Conservation (phyloP, 2,888 invertebrate genomes). For the Lepidochrysops patricia region DNA sequence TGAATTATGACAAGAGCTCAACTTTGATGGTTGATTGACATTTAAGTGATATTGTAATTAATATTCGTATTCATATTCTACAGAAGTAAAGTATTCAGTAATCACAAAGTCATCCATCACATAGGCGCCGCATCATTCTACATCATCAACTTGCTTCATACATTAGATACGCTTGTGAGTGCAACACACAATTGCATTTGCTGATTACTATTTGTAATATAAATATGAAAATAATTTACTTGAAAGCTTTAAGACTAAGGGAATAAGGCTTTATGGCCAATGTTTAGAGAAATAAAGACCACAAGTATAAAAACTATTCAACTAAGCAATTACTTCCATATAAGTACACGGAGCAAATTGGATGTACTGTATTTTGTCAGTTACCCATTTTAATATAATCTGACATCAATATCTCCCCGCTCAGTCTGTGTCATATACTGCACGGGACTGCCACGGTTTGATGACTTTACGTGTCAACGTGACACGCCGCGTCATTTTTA, state of each 20-base stretch:
- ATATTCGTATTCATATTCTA: neutral
- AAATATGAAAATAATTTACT: too few relatives aligned
- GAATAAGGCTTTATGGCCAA: too few relatives aligned
- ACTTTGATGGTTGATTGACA: neutral
- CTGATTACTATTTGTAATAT: neutral
- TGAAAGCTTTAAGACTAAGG: too few relatives aligned
- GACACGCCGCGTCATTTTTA: conserved; percentile 22
- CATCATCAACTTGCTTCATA: neutral
- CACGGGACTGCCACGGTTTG: conserved; percentile 43
- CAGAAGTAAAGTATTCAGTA: neutral
- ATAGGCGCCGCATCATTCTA: neutral
- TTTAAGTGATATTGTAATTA: neutral
- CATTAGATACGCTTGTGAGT: neutral
- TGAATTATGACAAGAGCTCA: too few relatives aligned
- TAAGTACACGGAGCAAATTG: too few relatives aligned
- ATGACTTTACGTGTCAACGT: conserved; percentile 47
- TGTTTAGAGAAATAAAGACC: too few relatives aligned
- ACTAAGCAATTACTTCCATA: too few relatives aligned
- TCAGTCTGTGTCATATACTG: conserved; percentile 18
- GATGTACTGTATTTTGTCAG: too few relatives aligned
- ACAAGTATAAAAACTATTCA: too few relatives aligned
- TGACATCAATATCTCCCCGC: conserved; percentile 3
- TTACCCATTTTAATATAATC: too few relatives aligned
- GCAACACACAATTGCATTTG: neutral
- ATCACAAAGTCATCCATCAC: neutral